phyloP scores from a whole-genome alignment of 2,888 invertebrate genomes.

The Metacarcinus magister region DNA sequence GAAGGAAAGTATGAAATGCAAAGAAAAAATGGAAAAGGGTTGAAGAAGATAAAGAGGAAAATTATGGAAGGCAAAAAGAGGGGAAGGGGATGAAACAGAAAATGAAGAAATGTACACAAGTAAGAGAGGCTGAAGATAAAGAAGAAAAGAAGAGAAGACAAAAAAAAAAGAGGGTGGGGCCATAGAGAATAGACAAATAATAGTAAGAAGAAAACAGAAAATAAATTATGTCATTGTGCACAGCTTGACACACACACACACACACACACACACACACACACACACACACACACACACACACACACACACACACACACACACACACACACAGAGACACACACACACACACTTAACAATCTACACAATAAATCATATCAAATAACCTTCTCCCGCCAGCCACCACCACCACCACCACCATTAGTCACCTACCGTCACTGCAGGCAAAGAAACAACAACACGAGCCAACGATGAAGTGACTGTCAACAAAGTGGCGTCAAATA shows the following conservation, averaged over 20 bases:
- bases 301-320: slow-evolving; percentile 54
- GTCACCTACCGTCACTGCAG: not conserved
- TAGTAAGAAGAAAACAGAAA: not conserved
- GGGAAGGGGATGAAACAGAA: not conserved
- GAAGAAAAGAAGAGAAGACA: not conserved
- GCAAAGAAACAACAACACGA: not conserved
- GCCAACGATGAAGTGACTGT: not conserved
- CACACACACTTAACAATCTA: not conserved
- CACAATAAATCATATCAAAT: not conserved
- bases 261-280: not conserved
- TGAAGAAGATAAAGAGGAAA: not conserved
- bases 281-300: slow-evolving; percentile 43
- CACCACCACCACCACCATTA: not conserved
- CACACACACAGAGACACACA: not conserved
- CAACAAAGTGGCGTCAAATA: not conserved
- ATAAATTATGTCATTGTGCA: not conserved
- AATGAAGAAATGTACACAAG: not conserved
- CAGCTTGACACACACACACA: not conserved
- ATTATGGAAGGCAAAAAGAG: not conserved
- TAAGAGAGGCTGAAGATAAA: not conserved
- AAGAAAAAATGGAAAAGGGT: not conserved
- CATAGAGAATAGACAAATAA: not conserved
- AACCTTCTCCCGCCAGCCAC: not conserved
- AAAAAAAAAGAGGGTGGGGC: not conserved
- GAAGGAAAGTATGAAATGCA: not conserved